Evolutionary conservation across 2,888 invertebrate genomes (phyloP).

Genomic region (Synergus laeviventris): DNA sequence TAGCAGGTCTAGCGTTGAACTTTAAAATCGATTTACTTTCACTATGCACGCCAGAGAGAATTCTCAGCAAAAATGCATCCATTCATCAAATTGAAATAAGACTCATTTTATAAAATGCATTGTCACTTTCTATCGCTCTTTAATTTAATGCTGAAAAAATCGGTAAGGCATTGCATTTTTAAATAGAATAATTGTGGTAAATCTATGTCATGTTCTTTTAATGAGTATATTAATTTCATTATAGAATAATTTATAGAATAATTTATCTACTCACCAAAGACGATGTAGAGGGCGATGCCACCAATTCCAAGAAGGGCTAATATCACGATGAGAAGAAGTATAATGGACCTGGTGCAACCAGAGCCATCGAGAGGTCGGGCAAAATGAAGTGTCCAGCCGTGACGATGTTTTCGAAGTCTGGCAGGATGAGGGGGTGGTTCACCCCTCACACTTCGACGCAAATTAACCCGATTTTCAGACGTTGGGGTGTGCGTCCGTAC

Average conservation of each 20-base stretch:
- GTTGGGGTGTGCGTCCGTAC: slow-evolving; percentile 69
- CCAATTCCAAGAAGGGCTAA: slow-evolving; percentile 70
- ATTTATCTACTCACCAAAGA: slow-evolving; percentile 67
- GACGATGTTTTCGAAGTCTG: slow-evolving; percentile 69
- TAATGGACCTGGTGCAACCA: slow-evolving; percentile 67
- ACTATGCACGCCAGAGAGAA: neutral
- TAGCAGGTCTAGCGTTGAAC: neutral
- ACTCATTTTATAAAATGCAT: too few relatives aligned
- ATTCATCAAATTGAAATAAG: neutral
- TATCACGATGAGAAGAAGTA: slow-evolving; percentile 66
- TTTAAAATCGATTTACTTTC: neutral
- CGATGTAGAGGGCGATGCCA: slow-evolving; percentile 70
- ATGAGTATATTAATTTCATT: neutral
- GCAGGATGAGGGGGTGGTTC: slow-evolving; percentile 73
- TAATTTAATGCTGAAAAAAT: too few relatives aligned
- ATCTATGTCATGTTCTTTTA: neutral
- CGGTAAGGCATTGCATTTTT: too few relatives aligned
- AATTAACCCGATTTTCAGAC: slow-evolving; percentile 71
- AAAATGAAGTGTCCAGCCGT: slow-evolving; percentile 72
- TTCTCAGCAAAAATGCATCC: neutral
- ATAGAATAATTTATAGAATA: neutral
- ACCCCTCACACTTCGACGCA: slow-evolving; percentile 70
- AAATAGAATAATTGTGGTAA: too few relatives aligned
- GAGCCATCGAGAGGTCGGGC: slow-evolving; percentile 66
- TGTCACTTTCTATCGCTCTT: too few relatives aligned